A percentile compares a stretch with the other conserved stretches of the same genome.
These are phyloP conservation scores for Cephonodes hylas DNA, from an alignment of 2,888 invertebrate genomes.

Conservation along the genomic window DNA sequence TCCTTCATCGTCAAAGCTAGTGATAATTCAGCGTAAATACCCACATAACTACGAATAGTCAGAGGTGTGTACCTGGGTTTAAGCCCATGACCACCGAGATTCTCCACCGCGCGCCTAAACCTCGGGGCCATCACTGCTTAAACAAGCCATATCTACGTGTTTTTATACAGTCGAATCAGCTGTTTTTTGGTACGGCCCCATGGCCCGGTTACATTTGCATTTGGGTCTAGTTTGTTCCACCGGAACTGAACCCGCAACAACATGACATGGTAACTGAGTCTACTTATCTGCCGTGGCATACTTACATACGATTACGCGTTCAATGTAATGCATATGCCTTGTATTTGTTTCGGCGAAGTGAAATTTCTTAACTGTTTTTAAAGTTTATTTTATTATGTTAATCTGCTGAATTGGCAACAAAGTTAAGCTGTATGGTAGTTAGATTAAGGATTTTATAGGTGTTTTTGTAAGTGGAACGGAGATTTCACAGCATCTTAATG, in stretches of 20 bases:
- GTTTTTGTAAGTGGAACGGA: too few species aligned
- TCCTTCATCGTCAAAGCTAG: too few species aligned
- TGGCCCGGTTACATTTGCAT: not conserved
- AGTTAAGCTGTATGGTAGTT: not conserved
- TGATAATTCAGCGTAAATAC: too few species aligned
- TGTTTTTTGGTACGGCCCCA: not conserved
- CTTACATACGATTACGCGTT: conserved; percentile 1
- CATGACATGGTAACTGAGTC: conserved; percentile 5
- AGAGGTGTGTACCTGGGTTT: too few species aligned
- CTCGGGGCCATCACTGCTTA: too few species aligned
- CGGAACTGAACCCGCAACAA: not conserved
- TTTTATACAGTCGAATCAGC: too few species aligned
- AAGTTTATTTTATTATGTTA: not conserved
- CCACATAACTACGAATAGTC: too few species aligned
- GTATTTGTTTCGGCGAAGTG: not conserved
- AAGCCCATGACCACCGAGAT: too few species aligned
- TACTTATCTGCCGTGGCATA: not conserved
- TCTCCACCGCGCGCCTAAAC: too few species aligned
- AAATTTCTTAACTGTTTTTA: not conserved
- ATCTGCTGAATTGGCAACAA: not conserved
- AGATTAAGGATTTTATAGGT: not conserved
- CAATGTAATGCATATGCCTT: not conserved
- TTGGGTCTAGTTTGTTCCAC: conserved; percentile 2
- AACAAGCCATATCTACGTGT: too few species aligned
- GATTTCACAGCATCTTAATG: too few species aligned